Conservation (phyloP, 2,113 vertebrate species). For the Gasterosteus nipponicus region DNA sequence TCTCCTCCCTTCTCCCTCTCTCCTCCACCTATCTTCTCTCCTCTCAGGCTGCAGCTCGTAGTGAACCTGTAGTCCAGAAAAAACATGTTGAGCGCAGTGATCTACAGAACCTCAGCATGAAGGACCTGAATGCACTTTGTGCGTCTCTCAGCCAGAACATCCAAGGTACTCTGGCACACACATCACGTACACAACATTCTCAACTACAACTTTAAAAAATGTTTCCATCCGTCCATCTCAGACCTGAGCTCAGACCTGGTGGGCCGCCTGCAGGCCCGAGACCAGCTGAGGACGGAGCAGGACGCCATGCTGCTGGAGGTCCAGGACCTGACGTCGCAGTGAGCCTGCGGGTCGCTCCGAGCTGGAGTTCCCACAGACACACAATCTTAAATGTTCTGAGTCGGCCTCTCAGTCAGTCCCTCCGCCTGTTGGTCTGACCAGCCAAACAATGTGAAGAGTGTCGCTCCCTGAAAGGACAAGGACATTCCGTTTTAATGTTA, state of each 20-base stretch:
- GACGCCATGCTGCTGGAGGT: conserved; percentile 86
- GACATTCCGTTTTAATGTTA: not conserved
- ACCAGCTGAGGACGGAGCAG: conserved; percentile 84
- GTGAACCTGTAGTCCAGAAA: conserved; percentile 31
- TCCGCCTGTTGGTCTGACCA: not conserved
- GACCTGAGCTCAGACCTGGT: conserved; percentile 84
- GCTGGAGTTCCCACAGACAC: not conserved
- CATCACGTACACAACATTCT: not conserved
- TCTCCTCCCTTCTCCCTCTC: not conserved
- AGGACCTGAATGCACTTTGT: conserved; percentile 71
- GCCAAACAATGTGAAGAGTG: conserved; percentile 37
- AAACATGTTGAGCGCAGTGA: conserved; percentile 64
- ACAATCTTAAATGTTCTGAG: not conserved
- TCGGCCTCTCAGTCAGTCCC: conserved; percentile 15
- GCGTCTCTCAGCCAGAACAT: conserved; percentile 74
- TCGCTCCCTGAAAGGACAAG: conserved; percentile 20
- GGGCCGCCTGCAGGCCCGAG: conserved; percentile 77
- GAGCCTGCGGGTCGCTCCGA: conserved; percentile 29
- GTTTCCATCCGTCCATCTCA: conserved; percentile 7
- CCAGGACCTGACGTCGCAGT: conserved; percentile 82
- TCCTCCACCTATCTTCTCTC: not conserved
- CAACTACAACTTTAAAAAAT: not conserved
- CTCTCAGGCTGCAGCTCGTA: conserved; percentile 34
- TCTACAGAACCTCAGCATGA: conserved; percentile 63
- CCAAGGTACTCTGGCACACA: conserved; percentile 67